Evolutionary conservation across 2,888 invertebrate species (phyloP).

Genomic region (Parthenolecanium corni): DNA sequence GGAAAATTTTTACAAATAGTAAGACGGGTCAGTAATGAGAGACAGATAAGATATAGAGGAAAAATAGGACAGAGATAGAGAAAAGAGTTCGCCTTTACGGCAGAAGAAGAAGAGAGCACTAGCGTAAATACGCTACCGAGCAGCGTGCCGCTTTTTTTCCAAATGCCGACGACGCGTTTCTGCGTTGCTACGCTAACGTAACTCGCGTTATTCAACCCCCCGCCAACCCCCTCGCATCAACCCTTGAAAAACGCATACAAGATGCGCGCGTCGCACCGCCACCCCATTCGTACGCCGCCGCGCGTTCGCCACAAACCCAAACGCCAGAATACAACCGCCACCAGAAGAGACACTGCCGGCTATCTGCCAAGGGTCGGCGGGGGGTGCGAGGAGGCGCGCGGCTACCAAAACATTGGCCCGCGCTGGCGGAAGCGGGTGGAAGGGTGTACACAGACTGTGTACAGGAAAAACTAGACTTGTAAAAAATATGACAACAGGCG

Average conservation of each 20-base stretch:
- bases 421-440: no score
- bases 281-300: no score
- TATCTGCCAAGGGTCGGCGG: conserved; percentile 1
- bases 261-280: conserved; percentile 10
- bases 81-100: conserved; percentile 14
- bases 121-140: conserved; percentile 26
- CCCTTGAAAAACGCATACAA: conserved; percentile 14
- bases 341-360: no score
- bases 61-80: conserved; percentile 2
- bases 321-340: no score
- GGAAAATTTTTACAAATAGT: no score
- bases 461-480: conserved; percentile 26
- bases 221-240: no score
- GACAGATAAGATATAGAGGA: no score
- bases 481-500: conserved; percentile 21
- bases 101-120: conserved; percentile 23
- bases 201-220: no score
- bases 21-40: conserved; percentile 1
- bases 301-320: no score
- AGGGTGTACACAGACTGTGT: no score
- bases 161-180: conserved; percentile 25
- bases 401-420: no score
- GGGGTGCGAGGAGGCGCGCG: no score
- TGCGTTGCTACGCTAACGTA: conserved; percentile 21
- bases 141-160: conserved; percentile 14